A percentile compares a stretch with the other conserved stretches of the same genome.
These are phyloP conservation scores for Polyommatus icarus DNA, from an alignment of 2,888 invertebrate genomes.

Conservation along the genomic window DNA sequence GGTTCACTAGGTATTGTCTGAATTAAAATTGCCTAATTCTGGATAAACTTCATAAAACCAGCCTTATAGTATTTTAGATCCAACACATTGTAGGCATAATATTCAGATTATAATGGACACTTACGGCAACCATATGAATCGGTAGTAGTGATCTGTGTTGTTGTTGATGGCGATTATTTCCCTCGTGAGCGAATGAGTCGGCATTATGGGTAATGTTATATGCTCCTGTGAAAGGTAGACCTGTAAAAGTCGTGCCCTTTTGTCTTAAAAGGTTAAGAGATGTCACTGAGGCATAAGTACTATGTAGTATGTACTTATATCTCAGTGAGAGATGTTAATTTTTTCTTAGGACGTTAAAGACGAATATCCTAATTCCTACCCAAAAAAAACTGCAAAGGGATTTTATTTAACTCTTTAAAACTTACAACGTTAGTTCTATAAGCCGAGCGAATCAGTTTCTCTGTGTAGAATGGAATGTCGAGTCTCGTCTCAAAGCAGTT, in stretches of 20 bases:
- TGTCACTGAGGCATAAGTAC: no score
- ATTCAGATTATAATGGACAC: constrained; percentile 42
- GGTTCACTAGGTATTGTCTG: no score
- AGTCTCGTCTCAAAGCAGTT: constrained; percentile 67
- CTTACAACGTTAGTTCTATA: constrained; percentile 60
- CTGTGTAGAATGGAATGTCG: constrained; percentile 63
- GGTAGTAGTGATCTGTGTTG: constrained; percentile 63
- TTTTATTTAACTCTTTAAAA: constrained; percentile 29
- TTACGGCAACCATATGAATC: constrained; percentile 77
- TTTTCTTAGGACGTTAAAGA: no score
- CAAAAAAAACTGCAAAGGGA: no score
- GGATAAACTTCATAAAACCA: no score
- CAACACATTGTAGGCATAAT: background rate
- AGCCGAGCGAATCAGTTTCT: constrained; percentile 57
- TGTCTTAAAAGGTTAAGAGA: no score
- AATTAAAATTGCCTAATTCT: no score
- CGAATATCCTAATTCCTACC: no score
- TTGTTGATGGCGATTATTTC: constrained; percentile 68
- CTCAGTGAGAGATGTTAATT: no score
- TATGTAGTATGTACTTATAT: no score
- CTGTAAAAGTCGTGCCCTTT: no score
- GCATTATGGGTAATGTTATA: constrained; percentile 61
- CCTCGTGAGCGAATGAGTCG: constrained; percentile 67
- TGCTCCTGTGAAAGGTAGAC: constrained; percentile 68
- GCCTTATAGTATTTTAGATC: background rate